Conservation (phyloP, 92 coral and sea anemone species). For the Phenganax subtilis region DNA sequence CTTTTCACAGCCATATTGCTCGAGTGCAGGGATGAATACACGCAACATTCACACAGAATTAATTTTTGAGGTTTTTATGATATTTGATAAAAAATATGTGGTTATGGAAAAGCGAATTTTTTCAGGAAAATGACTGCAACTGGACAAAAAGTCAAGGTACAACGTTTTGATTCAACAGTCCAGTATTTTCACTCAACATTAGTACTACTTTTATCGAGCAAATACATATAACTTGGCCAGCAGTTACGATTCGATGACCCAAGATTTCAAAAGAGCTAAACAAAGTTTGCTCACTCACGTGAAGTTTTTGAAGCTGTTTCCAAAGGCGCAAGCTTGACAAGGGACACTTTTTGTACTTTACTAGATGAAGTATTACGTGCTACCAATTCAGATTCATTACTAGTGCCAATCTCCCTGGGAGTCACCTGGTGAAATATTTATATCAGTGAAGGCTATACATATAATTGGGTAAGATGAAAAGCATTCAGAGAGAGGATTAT, state of each 20-base stretch:
- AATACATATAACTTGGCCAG: too few species aligned
- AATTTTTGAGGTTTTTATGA: not conserved
- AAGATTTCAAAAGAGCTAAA: not conserved
- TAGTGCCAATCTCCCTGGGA: not conserved
- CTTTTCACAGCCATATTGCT: not conserved
- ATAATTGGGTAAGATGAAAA: not conserved
- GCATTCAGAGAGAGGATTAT: too few species aligned
- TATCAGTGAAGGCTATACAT: not conserved
- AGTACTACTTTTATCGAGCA: too few species aligned
- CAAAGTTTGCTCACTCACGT: not conserved
- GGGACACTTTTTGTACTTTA: conserved; percentile 4
- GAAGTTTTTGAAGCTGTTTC: not conserved
- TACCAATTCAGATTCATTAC: not conserved
- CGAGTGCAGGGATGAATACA: not conserved
- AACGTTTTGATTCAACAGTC: too few species aligned
- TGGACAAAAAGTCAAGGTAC: too few species aligned
- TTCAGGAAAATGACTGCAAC: too few species aligned
- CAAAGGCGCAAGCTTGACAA: conserved; percentile 21
- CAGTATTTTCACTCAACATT: too few species aligned
- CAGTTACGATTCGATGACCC: too few species aligned
- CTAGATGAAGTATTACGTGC: not conserved
- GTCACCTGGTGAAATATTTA: not conserved
- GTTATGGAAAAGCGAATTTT: too few species aligned
- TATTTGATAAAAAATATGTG: too few species aligned
- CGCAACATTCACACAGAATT: not conserved